Evolutionary conservation across 2,888 invertebrate genomes (phyloP), one percentile per base, ranked within the genome.

Genomic region (Vesta saturnalis): DNA sequence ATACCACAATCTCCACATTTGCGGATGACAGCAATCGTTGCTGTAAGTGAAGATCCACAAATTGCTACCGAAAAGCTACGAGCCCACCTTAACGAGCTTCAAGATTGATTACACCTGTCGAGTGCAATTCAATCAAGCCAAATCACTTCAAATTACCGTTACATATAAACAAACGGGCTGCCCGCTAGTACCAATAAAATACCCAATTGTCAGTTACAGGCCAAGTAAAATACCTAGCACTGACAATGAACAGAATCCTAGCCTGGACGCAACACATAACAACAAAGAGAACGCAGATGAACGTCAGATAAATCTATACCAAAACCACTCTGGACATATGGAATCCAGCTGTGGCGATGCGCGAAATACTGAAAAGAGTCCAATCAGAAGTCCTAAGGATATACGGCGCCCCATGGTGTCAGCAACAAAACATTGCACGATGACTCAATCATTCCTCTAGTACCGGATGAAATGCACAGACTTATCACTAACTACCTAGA

Each of bases 321-420:
- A n/a, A n/a, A n/a, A n/a, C n/a, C n/a, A n/a, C n/a, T n/a, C n/a
- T n/a, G n/a, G n/a, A n/a, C n/a, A n/a, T n/a, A n/a, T n/a, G n/a
- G n/a, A n/a, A n/a, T n/a, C n/a, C n/a, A n/a, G n/a, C n/a, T n/a
- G n/a, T n/a, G n/a, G n/a, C 10, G 49, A 49, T 15, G 2, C 49
- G 16, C n/a, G 16, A 49, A 46, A 15, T 46, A 46, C 46, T 49
- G 49, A 1, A 49, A 49, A 1, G 49, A 49, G 2, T 49, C 15
- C 49, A 49, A 49, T 49, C 49, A 16, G 16, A 49, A 49, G 49
- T 16, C 15, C 49, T 49, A 49, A 49, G 1, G 46, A 46, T 46
- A 49, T 49, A 15, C 15, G 49, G 16, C 15, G 5, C 49, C 4
- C 19, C 15, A 49, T 15, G 16, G 49, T 49, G 49, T 49, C 49